phyloP scores from a whole-genome alignment of 1,140 invertebrate genomes.

The Neodiprion lecontei region DNA sequence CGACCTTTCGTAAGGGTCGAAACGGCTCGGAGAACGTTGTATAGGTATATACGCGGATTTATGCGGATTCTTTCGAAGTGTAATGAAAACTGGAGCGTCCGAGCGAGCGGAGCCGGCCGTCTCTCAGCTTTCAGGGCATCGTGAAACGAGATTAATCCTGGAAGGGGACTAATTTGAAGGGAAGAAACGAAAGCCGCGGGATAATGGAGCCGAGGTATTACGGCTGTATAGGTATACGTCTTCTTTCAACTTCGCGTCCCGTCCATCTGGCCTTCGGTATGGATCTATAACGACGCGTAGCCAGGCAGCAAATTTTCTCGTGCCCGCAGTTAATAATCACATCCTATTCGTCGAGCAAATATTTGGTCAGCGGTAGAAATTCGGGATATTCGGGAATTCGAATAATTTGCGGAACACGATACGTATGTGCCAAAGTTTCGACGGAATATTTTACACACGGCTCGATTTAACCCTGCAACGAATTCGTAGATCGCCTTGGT shows the following conservation, averaged over 20 bases:
- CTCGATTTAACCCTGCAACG: no score
- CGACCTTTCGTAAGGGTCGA: no score
- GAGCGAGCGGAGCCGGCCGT: background rate
- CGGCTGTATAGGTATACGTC: background rate
- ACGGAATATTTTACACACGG: no score
- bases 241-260: background rate
- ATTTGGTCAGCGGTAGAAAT: no score
- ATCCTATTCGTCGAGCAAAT: no score
- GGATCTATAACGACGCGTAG: background rate
- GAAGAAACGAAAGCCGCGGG: background rate
- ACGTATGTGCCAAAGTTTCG: no score
- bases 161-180: background rate
- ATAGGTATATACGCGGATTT: background rate
- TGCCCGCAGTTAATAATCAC: no score
- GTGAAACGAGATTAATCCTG: background rate
- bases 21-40: no score
- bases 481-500: background rate
- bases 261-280: background rate
- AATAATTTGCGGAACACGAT: no score
- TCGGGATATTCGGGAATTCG: no score
- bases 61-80: background rate
- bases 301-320: background rate
- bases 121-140: background rate
- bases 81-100: background rate
- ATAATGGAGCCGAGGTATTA: no score